Base-by-base conservation (phyloP, 2,113 vertebrate species). In the Anhinga rufa region DNA sequence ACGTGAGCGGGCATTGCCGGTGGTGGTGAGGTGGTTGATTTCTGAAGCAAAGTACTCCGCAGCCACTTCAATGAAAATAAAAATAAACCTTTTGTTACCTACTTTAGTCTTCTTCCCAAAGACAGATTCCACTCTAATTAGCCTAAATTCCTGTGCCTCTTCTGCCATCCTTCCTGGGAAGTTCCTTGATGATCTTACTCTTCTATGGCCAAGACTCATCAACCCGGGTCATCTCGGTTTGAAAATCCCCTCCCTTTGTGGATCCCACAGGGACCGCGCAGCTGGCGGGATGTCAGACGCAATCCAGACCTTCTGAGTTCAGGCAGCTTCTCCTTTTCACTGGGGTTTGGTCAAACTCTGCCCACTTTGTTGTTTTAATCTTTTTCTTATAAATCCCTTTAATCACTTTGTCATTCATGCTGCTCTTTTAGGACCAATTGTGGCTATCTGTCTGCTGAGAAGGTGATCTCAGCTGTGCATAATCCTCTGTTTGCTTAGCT, bases 221-320 rank as follows among this genome's bases (percentile, higher is more conserved):
- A 49, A 16, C 14, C 18, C 4, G 6, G 17, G 32, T 51, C 32
- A 21, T 32, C 21, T 40, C 10, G 6, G 22, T 24, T 24, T 38
- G 69, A 21, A 44, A 54, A 25, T 29, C 25, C 17, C 26, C 11
- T 6, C 17, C 2, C 44, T 65, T 46, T 32, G 36, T 21, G 36
- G 60, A 14, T 48, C 17, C 20, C n/a, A 0, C 4, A 12, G 40
- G n/a, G 79, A 36, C n/a, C 2, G 2, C 7, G 0, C 64, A 36
- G 46, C 31, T 17, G 3, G 15, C 1, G 8, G 52, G 48, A 19
- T 36, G 24, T n/a, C 9, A 0, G 1, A 2, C 1, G 9, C 36
- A 6, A 3, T 34, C 36, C 42, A 31, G 49, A 58, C 55, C 31
- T 48, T 34, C 10, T 60, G 46, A 17, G 32, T 32, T 51, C 10